Evolutionary conservation across 2,797 vertebrate genomes (phyloP), one percentile per base, ranked within the genome.

Genomic region (Esox masquinongy): DNA sequence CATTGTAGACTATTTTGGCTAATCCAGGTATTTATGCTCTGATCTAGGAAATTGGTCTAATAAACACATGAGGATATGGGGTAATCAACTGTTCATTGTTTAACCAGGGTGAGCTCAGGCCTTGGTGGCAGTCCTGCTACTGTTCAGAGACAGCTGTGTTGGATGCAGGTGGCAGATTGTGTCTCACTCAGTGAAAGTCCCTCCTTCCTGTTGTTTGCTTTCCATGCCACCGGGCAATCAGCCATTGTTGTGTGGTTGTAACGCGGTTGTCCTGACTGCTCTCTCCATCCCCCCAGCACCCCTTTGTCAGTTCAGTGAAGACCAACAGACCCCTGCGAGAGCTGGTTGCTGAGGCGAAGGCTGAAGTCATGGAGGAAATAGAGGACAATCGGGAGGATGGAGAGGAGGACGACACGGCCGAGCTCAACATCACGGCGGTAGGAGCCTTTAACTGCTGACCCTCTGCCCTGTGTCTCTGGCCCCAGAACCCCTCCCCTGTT

Each of bases 281-380:
- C 47, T 14, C 43, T 14, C 43, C 11, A 1, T 14, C 12, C 12
- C 36, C 31, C 71, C 56, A 73, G 71, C 96, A 99, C 68, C 95
- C 96, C 22, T 99, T 99, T 0, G 94, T 98, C 83, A 95, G 84
- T 76, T 92, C 92, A 0, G 87, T 96, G 84, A 95, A 86, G 72
- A 94, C 88, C 0, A 98, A 96, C 90, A 95, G 94, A 67, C 96
- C 97, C 0, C 88, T 99, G 78, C 84, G 94, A 2, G 97, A 99
- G 87, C 95, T 99, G 90, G 97, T 99, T 86, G 98, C 98, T 0
- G 98, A 99, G 89, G 97, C 97, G 72, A 99, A 99, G 84, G 98
- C 98, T 0, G 98, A 99, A 85, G 98, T 99, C 87, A 96, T 97
- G 96, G 98, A 99, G 90, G 98, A 98, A 94, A 96, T 98, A 0